Evolutionary conservation across 2,113 vertebrate genomes (phyloP).

Genomic region (Psittacara wagleri): DNA sequence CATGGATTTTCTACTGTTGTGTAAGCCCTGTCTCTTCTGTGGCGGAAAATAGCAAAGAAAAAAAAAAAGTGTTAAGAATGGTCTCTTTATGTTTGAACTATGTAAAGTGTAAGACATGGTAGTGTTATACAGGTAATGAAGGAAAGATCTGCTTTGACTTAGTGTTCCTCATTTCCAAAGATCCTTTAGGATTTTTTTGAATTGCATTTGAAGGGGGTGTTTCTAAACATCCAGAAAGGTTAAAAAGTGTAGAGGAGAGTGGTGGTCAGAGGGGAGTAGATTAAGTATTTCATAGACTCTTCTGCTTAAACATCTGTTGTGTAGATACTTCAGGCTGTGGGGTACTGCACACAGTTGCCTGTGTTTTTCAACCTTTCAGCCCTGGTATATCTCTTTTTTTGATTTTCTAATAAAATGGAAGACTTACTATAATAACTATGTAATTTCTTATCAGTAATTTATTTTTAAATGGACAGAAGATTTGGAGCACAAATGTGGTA

Average conservation of each 20-base stretch:
- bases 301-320: neutral
- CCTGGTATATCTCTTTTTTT: neutral
- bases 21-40: neutral
- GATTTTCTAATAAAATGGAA: neutral
- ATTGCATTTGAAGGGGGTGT: rapidly evolving
- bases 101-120: neutral
- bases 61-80: neutral
- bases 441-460: neutral
- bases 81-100: neutral
- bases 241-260: neutral
- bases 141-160: neutral
- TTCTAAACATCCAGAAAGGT: neutral
- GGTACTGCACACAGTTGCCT: neutral
- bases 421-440: neutral
- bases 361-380: neutral
- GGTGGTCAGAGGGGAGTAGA: neutral
- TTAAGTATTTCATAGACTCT: neutral
- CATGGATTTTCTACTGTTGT: neutral
- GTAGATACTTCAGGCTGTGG: neutral
- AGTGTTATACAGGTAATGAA: neutral
- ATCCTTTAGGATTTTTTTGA: neutral
- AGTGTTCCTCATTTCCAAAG: neutral
- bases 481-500: neutral
- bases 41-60: neutral
- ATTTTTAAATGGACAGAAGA: neutral